Base-by-base conservation (phyloP, 2,888 invertebrate species). In the Antitype chi region DNA sequence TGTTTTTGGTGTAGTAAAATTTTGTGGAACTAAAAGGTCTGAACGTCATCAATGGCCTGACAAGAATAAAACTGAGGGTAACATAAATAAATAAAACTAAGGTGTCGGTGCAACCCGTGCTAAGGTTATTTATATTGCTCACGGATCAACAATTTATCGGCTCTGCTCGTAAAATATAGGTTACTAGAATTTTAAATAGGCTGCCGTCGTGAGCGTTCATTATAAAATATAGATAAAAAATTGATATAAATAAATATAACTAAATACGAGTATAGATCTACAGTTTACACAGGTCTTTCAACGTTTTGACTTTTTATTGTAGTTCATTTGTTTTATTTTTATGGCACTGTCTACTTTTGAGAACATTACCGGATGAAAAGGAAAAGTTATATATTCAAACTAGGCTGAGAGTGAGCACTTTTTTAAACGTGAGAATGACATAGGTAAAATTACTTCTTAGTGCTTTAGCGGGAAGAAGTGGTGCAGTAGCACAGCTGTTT, bases 71-170 rank as follows among this genome's bases (percentile, higher is more conserved):
- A 23, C 20, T 49, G 28, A 28, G 32, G 47, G 20, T 38, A 82
- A 55, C 66, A n/a, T n/a, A n/a, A n/a, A n/a, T n/a, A n/a, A n/a
- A n/a, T n/a, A n/a, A n/a, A n/a, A n/a, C n/a, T n/a, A n/a, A 79
- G 28, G 67, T 76, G 59, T 38, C 13, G 17, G 7, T 59, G 28
- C 83, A 76, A 66, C 64, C 53, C 28, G n/a, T 20, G 60, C 13
- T 28, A n/a, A 60, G 38, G 7, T 53, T 77, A 76, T 66, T 77
- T 66, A 77, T 60, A 55, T 55, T 49, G 11, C 11, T 59, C 52
- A 43, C 4, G n/a, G 62, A 17, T 71, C 80, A 84, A 80, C 84
- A 80, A 79, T 62, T 80, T 62, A 84, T 57, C 25, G 20, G 20
- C 53, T 49, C 52, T 11, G 7, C 1, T 17, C 28, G 32, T 23